Conservation (phyloP, 1,140 invertebrate genomes). For the Drosophila serrata region DNA sequence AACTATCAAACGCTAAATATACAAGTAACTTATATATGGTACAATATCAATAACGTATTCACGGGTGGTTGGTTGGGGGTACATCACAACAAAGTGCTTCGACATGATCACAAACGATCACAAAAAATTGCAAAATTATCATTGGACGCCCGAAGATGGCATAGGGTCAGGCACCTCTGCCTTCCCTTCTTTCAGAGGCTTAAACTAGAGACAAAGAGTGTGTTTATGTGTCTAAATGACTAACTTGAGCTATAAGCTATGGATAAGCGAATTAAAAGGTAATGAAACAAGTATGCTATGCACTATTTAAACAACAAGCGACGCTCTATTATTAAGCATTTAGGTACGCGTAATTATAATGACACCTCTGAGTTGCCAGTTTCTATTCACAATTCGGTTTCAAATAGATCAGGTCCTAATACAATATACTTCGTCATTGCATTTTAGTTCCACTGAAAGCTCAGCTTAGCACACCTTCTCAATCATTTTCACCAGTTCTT, state of each 20-base stretch:
- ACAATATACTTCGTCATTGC: constrained; percentile 22
- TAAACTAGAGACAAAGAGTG: constrained; percentile 43
- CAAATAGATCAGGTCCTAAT: constrained; percentile 55
- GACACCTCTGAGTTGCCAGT: constrained; percentile 59
- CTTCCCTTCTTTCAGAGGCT: constrained; percentile 10
- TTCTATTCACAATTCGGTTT: constrained; percentile 71
- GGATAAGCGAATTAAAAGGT: constrained; percentile 27
- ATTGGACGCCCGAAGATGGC: constrained; percentile 58
- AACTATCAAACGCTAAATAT: constrained; percentile 27
- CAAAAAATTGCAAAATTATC: constrained; percentile 53
- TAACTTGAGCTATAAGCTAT: constrained; percentile 37
- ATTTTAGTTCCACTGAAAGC: constrained; percentile 1
- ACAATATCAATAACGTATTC: constrained; percentile 44
- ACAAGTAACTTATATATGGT: constrained; percentile 9
- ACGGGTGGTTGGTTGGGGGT: constrained; percentile 9
- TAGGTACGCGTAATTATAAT: constrained; percentile 71
- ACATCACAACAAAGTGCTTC: constrained; percentile 53
- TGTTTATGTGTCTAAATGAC: constrained; percentile 8
- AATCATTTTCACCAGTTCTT: constrained; percentile 87
- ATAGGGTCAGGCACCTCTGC: constrained; percentile 7
- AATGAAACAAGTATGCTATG: constrained; percentile 54
- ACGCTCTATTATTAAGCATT: constrained; percentile 34
- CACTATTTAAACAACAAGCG: constrained; percentile 48
- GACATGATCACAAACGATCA: constrained; percentile 50
- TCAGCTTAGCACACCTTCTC: constrained; percentile 80